Base-by-base conservation (phyloP, 2,888 invertebrate species). In the Nasonia oneida region DNA sequence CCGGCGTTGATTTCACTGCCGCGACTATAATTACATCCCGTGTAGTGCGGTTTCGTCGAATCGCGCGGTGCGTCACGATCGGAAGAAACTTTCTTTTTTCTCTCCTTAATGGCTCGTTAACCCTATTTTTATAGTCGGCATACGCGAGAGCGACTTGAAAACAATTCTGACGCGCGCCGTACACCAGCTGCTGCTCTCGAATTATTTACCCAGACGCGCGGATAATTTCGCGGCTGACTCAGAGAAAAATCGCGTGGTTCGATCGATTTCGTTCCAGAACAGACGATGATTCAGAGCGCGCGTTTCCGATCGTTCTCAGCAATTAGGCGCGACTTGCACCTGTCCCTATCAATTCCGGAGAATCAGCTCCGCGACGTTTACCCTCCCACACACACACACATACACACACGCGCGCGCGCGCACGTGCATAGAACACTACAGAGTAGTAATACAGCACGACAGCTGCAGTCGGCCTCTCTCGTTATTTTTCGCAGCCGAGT, bases 161-260 rank as follows among this genome's bases (percentile, higher is more conserved):
- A 77, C 76, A 77, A 57, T 77, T 77, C 61, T 39, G 10, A 61
- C 57, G 57, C 50, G 12, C 29, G 42, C 42, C 29, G 74, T 29
- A 3, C 76, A 42, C 47, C 74, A 74, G 74, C 57, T 61, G 57
- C 6, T 67, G 57, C 6, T 67, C 67, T 4, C 23, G 42, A 47
- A 47, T 73, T 42, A 23, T 73, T 73, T 39, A 42, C 12, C 18
- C 42, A 42, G 42, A 29, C 23, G 10, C 42, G 73, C 73, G n/a
- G 73, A 47, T 14, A 23, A 73, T 73, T 67, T 39, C 37, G 37
- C 71, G 23, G n/a, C 57, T 61, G 57, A 61, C 57, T 61, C 57
- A 61, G n/a, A 61, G 5, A 53, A 18, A 53, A 18, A 47, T 47
- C 47, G 37, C 37, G 47, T 47, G 8, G 47, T 47, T 47, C 47